phyloP scores from a whole-genome alignment of 2,113 vertebrate genomes.

The Perccottus glenii region DNA sequence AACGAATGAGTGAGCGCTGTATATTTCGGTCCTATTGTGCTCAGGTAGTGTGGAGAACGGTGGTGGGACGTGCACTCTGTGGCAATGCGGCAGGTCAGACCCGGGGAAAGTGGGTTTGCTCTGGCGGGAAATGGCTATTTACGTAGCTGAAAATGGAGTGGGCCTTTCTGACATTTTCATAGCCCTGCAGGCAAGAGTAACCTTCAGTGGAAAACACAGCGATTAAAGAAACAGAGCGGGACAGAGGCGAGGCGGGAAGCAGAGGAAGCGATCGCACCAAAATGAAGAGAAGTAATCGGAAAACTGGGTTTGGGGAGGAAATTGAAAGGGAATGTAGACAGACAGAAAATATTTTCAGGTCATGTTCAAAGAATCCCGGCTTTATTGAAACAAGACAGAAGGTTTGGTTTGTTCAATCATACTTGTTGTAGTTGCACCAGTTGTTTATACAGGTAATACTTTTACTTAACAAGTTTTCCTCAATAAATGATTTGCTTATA shows the following conservation, averaged over 20 bases:
- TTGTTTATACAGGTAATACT: too few relatives aligned
- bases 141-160: conserved; percentile 78
- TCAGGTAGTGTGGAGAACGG: conserved; percentile 29
- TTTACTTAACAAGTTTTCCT: too few relatives aligned
- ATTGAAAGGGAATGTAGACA: conserved; percentile 24
- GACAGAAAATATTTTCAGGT: conserved; percentile 34
- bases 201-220: conserved; percentile 77
- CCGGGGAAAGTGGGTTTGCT: conserved; percentile 83
- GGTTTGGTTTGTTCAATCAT: too few relatives aligned
- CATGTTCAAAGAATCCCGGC: conserved; percentile 7
- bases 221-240: conserved; percentile 56
- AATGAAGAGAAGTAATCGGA: conserved; percentile 32
- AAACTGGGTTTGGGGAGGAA: conserved; percentile 23
- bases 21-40: neutral
- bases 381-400: neutral
- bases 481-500: too few relatives aligned
- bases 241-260: conserved; percentile 16
- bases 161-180: conserved; percentile 76
- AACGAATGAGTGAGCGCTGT: conserved; percentile 4
- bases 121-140: conserved; percentile 88
- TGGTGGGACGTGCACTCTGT: conserved; percentile 48
- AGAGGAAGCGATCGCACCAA: conserved; percentile 35
- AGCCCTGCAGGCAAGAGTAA: conserved; percentile 82
- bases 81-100: conserved; percentile 59
- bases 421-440: neutral